Evolutionary conservation across 1,140 invertebrate genomes (phyloP), one percentile per base, ranked within the genome.

Genomic region (Melitaea cinxia): DNA sequence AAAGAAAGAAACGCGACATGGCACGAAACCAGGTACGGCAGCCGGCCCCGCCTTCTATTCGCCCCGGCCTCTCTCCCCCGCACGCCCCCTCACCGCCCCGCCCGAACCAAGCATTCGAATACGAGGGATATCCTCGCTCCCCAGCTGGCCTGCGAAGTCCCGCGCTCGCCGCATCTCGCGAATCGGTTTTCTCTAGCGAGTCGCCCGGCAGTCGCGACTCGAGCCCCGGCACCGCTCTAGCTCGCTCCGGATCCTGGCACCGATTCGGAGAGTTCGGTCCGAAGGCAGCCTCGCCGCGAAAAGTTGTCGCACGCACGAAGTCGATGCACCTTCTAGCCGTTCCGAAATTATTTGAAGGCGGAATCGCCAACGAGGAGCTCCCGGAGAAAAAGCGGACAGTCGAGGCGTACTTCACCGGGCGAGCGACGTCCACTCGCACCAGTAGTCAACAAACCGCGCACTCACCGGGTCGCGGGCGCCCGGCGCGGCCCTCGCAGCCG

Each of bases 171-270:
- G 76, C 79, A n/a, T 82, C 78, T 55, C 77, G 81, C 60, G 80
- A 82, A 59, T 81, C 82, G 4, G 60, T 80, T 30, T 53, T 74
- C 49, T 82, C 87, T 37, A 75, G 75, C 57, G 77, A 83, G 66
- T 80, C 83, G 21, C 74, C 79, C 68, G 68, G 80, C 54, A 74
- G 84, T 80, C 73, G 76, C 66, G 78, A 77, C 69, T 84, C 72
- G 21, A 77, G 77, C 55, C 77, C 84, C 71, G 60, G 75, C 82
- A 52, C 67, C 5, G 72, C 72, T 4, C 79, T 96, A n/a, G 94
- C 94, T 30, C 95, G 96, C 80, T 95, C 95, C 1, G 95, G 95
- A 82, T 96, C 95, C 0, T 96, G 96, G 95, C 94, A 96, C 75
- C 95, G 96, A 68, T 68, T 92, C 28, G 83, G 86, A 10, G 85